Base-by-base conservation (phyloP, 2,113 vertebrate species). In the Cisticola juncidis region DNA sequence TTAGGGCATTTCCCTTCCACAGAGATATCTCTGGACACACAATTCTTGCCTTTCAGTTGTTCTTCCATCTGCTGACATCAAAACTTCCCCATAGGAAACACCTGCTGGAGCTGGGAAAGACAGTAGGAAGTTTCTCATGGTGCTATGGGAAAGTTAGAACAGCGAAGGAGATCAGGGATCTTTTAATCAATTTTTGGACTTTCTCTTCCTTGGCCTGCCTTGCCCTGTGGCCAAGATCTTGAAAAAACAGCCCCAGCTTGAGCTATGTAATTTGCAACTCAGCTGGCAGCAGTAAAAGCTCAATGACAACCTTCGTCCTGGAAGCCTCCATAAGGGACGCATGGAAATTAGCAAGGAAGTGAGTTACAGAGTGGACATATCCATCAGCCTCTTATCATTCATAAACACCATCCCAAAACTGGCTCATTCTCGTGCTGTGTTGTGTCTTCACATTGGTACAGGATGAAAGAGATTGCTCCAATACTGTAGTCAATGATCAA, bases 31-130 rank as follows among this genome's bases (percentile, higher is more conserved):
- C 51, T 92, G 53, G 53, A 36, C 2, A 14, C n/a, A 9, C 44
- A 6, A 6, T 64, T 86, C 40, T 64, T 86, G 56, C 25, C 28
- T 92, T 68, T 61, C 36, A 69, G 20, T 42, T 4, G 0, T 42
- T 72, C 45, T 86, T 95, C 81, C 1, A 3, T 25, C 31, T 91
- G 47, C 12, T 91, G 69, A 90, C 70, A 91, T 60, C n/a, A 62
- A 74, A 87, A 73, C 29, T 38, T 95, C 73, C 92, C 90, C 2
- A 12, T 6, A 93, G 90, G 56, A 96, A 96, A 91, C 93, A 94
- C 87, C 84, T 94, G 87, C 47, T 16, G 11, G 13, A 50, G 29
- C 7, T 89, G 70, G 47, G 44, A 81, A 74, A 71, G 28, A 5
- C 0, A 0, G 5, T 6, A 21, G 45, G 31, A 95, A 74, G 23